Evolutionary conservation across 2,888 invertebrate species (phyloP).

Genomic region (Coelogynopora nodosa): DNA sequence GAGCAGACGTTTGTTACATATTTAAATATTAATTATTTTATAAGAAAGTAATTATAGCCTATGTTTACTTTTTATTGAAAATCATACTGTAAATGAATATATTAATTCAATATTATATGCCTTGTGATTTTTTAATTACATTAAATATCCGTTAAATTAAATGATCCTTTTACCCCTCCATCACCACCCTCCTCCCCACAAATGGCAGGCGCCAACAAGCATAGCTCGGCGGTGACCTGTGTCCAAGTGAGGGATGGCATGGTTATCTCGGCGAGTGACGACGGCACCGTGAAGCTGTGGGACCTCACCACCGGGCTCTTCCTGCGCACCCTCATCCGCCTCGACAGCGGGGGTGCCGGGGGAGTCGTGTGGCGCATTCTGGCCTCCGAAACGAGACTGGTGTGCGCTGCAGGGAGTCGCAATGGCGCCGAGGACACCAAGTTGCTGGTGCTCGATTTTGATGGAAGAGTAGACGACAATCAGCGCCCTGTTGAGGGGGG

Average conservation of each 20-base stretch:
- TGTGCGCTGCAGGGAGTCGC: constrained; percentile 95
- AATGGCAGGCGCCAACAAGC: constrained; percentile 87
- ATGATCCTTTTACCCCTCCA: too few relatives aligned
- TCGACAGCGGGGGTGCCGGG: constrained; percentile 90
- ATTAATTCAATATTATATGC: too few relatives aligned
- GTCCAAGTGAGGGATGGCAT: constrained; percentile 87
- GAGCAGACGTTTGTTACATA: too few relatives aligned
- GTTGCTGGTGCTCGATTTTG: constrained; percentile 91
- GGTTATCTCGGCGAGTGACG: constrained; percentile 97
- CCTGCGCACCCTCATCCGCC: constrained; percentile 85
- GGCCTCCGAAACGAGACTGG: constrained; percentile 89
- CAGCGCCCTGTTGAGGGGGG: too few relatives aligned
- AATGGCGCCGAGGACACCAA: constrained; percentile 99
- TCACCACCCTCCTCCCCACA: too few relatives aligned
- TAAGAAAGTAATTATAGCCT: too few relatives aligned
- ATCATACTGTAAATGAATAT: too few relatives aligned
- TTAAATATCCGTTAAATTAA: too few relatives aligned
- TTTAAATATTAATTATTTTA: too few relatives aligned
- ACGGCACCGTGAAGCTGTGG: constrained; percentile 98
- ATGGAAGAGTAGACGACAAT: constrained; percentile 69
- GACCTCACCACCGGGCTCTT: constrained; percentile 89
- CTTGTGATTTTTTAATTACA: too few relatives aligned
- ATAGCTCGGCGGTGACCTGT: constrained; percentile 96
- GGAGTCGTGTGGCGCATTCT: constrained; percentile 97
- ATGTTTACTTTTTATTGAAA: too few relatives aligned